Evolutionary conservation across 53 echinoderm and acorn worm genomes (phyloP), one percentile per base, ranked within the genome.

Genomic region (Temnopleurus reevesii): DNA sequence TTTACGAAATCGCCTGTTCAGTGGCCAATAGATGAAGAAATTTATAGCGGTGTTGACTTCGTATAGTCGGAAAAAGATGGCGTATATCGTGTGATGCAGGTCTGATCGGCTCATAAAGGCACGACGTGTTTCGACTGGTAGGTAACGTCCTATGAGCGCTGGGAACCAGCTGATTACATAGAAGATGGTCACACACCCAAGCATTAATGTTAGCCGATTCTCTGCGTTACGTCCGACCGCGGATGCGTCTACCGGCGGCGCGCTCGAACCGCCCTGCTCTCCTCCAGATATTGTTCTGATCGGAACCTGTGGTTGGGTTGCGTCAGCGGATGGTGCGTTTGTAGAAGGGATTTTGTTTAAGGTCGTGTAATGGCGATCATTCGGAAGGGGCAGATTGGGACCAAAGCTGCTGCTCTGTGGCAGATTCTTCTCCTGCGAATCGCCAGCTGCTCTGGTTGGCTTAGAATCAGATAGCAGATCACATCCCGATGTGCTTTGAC

Each of bases 11-110:
- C 79, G 79, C 46, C 30, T 79, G 49, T 79, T 79, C 10, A 79
- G 79, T 1, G 79, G 79, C 79, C 79, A 79, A 17, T 79, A 79
- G 13, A 79, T 49, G 49, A 79, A 49, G 15, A 79, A 28, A 13
- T 79, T 79, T 18, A 79, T 79, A 15, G 79, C 79, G 7, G 28
- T 5, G 49, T 79, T 79, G 51, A 51, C 15, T 30, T 79, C 79
- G 79, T 28, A 49, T 4, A 79, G 10, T 15, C 79, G 79, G 28
- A 79, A 49, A 29, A 47, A 79, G 24, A 79, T 47, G 29, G 79
- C 79, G 79, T 79, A 79, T 0, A 79, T 10, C 2, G 79, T 79
- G 49, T 79, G 79, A 28, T 79, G 79, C 3, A 49, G 4, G 18
- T 79, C 79, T 5, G 79, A 79, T 29, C 79, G 27, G 29, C 49